Conservation (phyloP, 2,888 invertebrate species). For the Amphipyra tragopoginis region DNA sequence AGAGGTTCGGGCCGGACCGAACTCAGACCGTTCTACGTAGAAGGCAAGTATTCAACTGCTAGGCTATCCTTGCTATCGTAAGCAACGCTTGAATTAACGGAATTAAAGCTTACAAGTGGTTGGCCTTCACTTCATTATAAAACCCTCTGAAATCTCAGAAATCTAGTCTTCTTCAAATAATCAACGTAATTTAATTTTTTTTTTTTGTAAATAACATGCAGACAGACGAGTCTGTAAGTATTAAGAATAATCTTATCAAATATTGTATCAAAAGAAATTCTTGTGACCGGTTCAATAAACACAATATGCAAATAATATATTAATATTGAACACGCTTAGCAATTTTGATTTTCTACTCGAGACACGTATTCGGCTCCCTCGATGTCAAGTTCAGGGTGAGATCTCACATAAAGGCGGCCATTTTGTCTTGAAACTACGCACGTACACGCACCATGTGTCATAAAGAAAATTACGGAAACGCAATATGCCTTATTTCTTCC, state of each 20-base stretch:
- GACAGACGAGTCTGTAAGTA: too few species aligned
- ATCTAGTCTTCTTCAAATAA: too few species aligned
- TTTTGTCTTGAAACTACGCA: conserved; percentile 24
- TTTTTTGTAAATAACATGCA: too few species aligned
- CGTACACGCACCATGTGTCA: conserved; percentile 1
- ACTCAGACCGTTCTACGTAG: too few species aligned
- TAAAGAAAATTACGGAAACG: conserved; percentile 4
- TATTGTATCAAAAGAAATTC: conserved; percentile 3
- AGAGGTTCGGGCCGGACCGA: too few species aligned
- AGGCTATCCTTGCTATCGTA: too few species aligned
- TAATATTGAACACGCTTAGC: conserved; percentile 1
- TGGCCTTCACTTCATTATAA: too few species aligned
- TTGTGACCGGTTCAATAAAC: background rate
- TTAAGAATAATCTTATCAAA: background rate
- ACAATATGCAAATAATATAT: conserved; percentile 19
- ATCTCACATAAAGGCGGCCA: conserved; percentile 17
- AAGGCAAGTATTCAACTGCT: too few species aligned
- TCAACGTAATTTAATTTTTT: too few species aligned
- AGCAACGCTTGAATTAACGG: too few species aligned
- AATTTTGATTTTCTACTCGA: background rate
- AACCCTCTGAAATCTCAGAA: too few species aligned
- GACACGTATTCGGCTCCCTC: background rate
- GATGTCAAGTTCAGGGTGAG: conserved; percentile 32
- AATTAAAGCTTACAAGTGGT: too few species aligned
- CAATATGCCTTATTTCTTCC: background rate